Evolutionary conservation across 2,113 vertebrate genomes (phyloP).

Genomic region (Varanus komodoensis): DNA sequence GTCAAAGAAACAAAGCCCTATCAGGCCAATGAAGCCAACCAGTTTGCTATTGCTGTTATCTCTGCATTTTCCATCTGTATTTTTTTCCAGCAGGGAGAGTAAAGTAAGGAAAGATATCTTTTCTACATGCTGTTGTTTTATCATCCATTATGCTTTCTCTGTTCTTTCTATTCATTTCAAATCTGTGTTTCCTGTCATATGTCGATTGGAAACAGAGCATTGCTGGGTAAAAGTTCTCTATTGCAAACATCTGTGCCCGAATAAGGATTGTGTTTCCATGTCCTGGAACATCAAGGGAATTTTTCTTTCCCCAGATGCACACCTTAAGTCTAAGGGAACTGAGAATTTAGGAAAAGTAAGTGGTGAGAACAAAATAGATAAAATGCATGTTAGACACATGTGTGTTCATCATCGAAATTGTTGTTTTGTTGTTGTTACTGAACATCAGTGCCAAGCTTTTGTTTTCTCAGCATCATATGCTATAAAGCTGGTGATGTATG

Average conservation of each 20-base stretch:
- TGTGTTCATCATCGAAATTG: not conserved
- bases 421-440: not conserved
- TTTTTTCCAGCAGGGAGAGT: not conserved
- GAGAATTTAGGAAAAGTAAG: conserved; percentile 61
- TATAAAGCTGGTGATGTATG: not conserved
- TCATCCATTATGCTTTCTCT: conserved; percentile 69
- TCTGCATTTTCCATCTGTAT: conserved; percentile 54
- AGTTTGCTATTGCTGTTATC: conserved; percentile 36
- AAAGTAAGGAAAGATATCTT: conserved; percentile 59
- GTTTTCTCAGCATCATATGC: not conserved
- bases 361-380: conserved; percentile 14
- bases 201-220: conserved; percentile 75
- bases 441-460: not conserved
- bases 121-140: conserved; percentile 71
- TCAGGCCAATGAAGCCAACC: not conserved
- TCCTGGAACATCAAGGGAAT: conserved; percentile 74
- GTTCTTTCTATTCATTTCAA: conserved; percentile 75
- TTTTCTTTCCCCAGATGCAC: conserved; percentile 65
- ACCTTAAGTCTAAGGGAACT: conserved; percentile 66
- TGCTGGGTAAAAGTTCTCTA: conserved; percentile 74
- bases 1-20: conserved; percentile 24
- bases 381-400: not conserved
- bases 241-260: conserved; percentile 77
- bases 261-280: conserved; percentile 71
- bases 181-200: conserved; percentile 74